phyloP scores from a whole-genome alignment of 2,113 vertebrate species.

The Mus spicilegus region DNA sequence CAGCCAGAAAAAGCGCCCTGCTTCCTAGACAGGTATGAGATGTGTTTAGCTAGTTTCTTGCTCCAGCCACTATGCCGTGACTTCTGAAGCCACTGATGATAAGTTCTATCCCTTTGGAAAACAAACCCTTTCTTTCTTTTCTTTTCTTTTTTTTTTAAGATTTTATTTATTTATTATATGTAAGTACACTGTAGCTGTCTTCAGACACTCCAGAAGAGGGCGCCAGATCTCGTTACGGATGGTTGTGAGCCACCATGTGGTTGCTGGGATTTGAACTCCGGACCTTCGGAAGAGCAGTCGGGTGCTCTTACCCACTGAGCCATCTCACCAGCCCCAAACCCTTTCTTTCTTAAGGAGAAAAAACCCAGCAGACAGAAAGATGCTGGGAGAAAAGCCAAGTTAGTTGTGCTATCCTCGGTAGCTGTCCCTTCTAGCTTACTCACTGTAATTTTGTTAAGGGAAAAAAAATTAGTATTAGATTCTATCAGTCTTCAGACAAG shows the following conservation, averaged over 20 bases:
- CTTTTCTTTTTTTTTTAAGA: too few species aligned
- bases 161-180: too few species aligned
- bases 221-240: too few species aligned
- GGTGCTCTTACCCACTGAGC: too few species aligned
- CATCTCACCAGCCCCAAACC: too few species aligned
- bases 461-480: constrained; percentile 62
- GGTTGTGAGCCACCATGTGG: too few species aligned
- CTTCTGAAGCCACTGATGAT: not conserved
- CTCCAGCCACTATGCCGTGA: not conserved
- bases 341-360: not conserved
- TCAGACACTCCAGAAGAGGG: too few species aligned
- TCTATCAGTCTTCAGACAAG: constrained; percentile 59
- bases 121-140: not conserved
- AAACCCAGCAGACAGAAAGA: constrained; percentile 25
- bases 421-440: constrained; percentile 46
- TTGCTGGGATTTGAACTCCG: too few species aligned
- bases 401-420: constrained; percentile 39
- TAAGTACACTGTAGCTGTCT: too few species aligned
- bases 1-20: constrained; percentile 48
- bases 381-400: constrained; percentile 59
- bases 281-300: too few species aligned
- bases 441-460: constrained; percentile 53
- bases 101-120: not conserved
- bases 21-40: not conserved
- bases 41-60: not conserved